Evolutionary conservation across 1,140 invertebrate species (phyloP), one percentile per base, ranked within the genome.

Genomic region (Brachionus calyciflorus): DNA sequence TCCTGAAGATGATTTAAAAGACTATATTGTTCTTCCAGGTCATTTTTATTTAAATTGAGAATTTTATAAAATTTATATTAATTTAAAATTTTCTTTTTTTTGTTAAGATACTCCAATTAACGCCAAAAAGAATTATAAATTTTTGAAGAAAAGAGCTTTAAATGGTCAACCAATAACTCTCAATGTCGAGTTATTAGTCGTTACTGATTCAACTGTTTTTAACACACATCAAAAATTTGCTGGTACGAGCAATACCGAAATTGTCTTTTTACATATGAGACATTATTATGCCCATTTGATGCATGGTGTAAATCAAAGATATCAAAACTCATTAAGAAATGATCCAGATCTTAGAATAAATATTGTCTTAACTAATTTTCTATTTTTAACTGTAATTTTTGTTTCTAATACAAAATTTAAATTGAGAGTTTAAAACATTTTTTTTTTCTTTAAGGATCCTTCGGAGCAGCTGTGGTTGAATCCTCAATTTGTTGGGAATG

Each of bases 201-300:
- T 73, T 5, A 49, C 46, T 21, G 69, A 73, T 12, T 40, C 51
- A 4, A 40, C 24, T 24, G 33, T 73, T 9, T 51, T 51, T 12
- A 51, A 51, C 9, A 28, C 30, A 33, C 69, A 73, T 51, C n/a
- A 10, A 21, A 49, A 41, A 10, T 51, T 51, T 40, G 19, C 26
- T 19, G 46, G 46, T 5, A 73, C 2, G 6, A 51, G 7, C 19
- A 41, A 73, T 17, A 37, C n/a, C 3, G 69, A 49, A 28, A 19
- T 51, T 12, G 44, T 73, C 19, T 73, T 73, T 24, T 41, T 40
- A 21, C 46, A 73, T 26, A 73, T 73, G 69, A 49, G 46, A 49
- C 46, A 40, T 24, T 73, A 73, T 21, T 73, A 37, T 49, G 24
- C 69, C 7, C 69, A 73, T 51, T 33, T 73, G 26, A 49, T 73